Evolutionary conservation across 2,113 vertebrate genomes (phyloP).

Genomic region (Tricholaema leucomelas): DNA sequence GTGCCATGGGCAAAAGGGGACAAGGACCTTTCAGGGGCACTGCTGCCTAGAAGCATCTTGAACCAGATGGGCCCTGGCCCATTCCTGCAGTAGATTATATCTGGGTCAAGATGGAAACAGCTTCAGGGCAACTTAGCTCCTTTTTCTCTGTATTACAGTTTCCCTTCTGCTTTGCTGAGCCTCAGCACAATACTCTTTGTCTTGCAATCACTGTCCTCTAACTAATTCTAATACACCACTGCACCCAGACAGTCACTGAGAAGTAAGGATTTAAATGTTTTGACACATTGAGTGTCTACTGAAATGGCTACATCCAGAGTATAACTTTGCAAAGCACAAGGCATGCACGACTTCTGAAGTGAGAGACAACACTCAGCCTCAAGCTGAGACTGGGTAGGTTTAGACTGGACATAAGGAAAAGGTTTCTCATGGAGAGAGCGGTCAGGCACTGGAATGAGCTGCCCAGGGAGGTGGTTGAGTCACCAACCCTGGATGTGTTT

Average conservation of each 20-base stretch:
- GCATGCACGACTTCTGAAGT: background rate
- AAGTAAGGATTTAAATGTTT: conserved; percentile 27
- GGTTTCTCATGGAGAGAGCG: too few relatives aligned
- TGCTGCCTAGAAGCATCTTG: background rate
- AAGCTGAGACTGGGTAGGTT: too few relatives aligned
- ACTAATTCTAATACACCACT: background rate
- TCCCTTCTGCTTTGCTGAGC: conserved; percentile 3
- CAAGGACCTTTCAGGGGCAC: background rate
- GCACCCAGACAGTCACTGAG: background rate
- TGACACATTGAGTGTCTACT: background rate
- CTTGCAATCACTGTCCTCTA: too few relatives aligned
- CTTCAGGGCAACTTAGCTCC: background rate
- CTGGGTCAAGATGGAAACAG: background rate
- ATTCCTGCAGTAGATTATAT: background rate
- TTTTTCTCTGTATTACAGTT: background rate
- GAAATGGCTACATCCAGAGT: background rate
- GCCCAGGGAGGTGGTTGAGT: too few relatives aligned
- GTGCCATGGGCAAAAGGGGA: background rate
- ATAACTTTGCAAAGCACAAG: background rate
- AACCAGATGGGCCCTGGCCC: background rate
- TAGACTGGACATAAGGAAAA: too few relatives aligned
- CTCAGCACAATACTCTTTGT: background rate
- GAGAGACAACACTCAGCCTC: background rate
- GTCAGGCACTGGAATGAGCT: too few relatives aligned
- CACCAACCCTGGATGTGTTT: too few relatives aligned